Percentiles rank a stretch among this genome's conserved stretches.
Evolutionary conservation across 2,888 invertebrate genomes (phyloP).

Genomic region (Chrysolina americana): DNA sequence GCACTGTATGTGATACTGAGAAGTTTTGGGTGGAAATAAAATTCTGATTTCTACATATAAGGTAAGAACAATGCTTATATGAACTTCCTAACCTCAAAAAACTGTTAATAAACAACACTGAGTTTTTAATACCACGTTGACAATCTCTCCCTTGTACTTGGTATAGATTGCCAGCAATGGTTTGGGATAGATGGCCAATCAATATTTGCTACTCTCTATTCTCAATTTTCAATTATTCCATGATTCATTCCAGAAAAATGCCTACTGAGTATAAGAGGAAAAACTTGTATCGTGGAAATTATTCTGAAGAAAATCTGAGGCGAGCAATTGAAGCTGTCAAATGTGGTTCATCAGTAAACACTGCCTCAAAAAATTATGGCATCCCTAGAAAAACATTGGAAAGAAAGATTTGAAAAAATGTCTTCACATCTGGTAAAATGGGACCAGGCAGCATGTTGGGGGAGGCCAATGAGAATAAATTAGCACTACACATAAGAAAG

Average conservation of each 20-base stretch:
- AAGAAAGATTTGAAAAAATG: constrained; percentile 4
- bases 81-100: too few relatives aligned
- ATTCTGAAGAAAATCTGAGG: constrained; percentile 23
- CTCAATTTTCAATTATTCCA: too few relatives aligned
- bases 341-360: constrained; percentile 20
- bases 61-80: too few relatives aligned
- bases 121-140: too few relatives aligned
- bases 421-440: neutral
- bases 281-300: constrained; percentile 19
- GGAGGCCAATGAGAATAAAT: neutral
- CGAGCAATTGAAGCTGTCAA: constrained; percentile 24
- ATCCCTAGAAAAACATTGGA: constrained; percentile 17
- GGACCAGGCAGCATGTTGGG: neutral
- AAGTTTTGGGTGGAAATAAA: too few relatives aligned
- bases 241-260: constrained; percentile 16
- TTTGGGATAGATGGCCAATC: constrained; percentile 12
- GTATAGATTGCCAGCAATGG: neutral
- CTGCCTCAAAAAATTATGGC: constrained; percentile 27
- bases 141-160: neutral
- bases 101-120: too few relatives aligned
- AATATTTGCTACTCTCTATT: constrained; percentile 2
- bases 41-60: too few relatives aligned
- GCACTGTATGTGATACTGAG: too few relatives aligned
- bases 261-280: neutral
- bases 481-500: neutral